Evolutionary conservation across 2,797 vertebrate genomes (phyloP).

Genomic region (Poeciliopsis turneri): DNA sequence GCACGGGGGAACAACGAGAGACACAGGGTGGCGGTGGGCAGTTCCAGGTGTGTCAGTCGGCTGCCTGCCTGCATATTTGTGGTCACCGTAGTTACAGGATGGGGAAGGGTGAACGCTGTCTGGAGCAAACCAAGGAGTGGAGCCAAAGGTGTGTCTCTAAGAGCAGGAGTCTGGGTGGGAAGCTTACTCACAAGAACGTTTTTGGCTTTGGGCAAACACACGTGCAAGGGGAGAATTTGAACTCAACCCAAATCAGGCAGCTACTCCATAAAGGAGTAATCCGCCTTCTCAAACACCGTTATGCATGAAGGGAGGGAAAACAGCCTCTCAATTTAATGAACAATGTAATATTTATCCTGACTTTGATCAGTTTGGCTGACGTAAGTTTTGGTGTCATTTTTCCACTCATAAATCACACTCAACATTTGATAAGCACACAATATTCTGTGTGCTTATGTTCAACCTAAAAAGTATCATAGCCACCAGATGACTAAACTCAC

Average conservation of each 20-base stretch:
- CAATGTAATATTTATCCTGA: not conserved
- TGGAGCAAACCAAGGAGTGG: conserved; percentile 52
- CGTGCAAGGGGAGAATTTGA: conserved; percentile 33
- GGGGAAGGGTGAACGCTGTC: conserved; percentile 38
- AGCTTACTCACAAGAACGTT: conserved; percentile 34
- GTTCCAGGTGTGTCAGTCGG: conserved; percentile 76
- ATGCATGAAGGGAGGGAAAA: conserved; percentile 7
- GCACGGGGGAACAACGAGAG: conserved; percentile 19
- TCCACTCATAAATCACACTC: not conserved
- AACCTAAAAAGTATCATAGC: not conserved
- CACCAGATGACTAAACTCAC: conserved; percentile 5
- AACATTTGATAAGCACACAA: conserved; percentile 7
- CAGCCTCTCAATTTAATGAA: not conserved
- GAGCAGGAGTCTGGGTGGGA: conserved; percentile 50
- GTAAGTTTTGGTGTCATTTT: not conserved
- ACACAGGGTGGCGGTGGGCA: conserved; percentile 33
- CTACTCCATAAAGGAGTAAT: conserved; percentile 25
- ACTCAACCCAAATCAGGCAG: conserved; percentile 7
- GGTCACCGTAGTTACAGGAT: conserved; percentile 54
- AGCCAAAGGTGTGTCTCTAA: conserved; percentile 64
- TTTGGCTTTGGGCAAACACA: conserved; percentile 37
- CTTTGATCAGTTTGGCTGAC: not conserved
- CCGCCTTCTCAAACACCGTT: conserved; percentile 27
- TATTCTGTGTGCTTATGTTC: conserved; percentile 12
- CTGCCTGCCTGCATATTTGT: conserved; percentile 75